A percentile compares a stretch with the other conserved stretches of the same genome.
phyloP scores from a whole-genome alignment of 2,888 invertebrate species.

The Drymonia ruficornis region DNA sequence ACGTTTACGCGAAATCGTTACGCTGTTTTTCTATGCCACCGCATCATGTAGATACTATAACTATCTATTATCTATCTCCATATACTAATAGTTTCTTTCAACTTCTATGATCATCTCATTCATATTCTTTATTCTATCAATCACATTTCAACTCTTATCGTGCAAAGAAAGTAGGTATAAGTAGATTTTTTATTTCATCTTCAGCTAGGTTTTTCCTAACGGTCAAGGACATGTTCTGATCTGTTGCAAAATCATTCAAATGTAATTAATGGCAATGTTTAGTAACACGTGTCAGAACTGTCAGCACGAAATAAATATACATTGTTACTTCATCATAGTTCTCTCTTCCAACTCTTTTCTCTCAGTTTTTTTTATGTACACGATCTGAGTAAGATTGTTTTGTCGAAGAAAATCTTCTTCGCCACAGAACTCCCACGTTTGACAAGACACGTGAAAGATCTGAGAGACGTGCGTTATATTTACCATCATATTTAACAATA shows the following conservation, averaged over 20 bases:
- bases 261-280: conserved; percentile 1
- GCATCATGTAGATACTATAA: conserved; percentile 32
- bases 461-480: conserved; percentile 9
- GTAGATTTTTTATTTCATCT: background rate
- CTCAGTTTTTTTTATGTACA: background rate
- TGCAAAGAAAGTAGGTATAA: background rate
- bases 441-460: conserved; percentile 5
- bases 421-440: conserved; percentile 2
- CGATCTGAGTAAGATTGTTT: background rate
- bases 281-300: conserved; percentile 5
- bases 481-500: conserved; percentile 15
- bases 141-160: background rate
- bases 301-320: conserved; percentile 1
- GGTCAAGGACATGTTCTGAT: background rate
- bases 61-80: background rate
- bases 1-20: conserved; percentile 78
- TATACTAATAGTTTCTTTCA: background rate
- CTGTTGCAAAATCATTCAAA: background rate
- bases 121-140: background rate
- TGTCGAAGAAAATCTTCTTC: background rate
- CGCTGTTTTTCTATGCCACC: conserved; percentile 56
- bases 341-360: conserved; percentile 2
- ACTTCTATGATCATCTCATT: background rate
- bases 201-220: too few relatives aligned
- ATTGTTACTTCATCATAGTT: conserved; percentile 3